These are phyloP conservation scores for Chroicocephalus ridibundus DNA, from an alignment of 2,113 vertebrate genomes.

Conservation along the genomic window DNA sequence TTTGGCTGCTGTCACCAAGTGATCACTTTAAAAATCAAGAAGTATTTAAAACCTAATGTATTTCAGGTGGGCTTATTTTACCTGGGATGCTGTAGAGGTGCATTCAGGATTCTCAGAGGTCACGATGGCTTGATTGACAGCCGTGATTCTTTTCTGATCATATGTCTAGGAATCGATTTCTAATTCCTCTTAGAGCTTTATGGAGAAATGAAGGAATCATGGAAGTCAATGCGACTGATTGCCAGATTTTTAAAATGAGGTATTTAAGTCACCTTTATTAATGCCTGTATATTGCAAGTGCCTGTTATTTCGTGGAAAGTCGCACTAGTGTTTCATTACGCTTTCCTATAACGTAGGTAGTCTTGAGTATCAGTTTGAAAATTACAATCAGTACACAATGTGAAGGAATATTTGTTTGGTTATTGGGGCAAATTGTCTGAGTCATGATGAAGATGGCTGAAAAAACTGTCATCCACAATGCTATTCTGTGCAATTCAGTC, in stretches of 20 bases:
- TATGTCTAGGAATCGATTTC: neutral
- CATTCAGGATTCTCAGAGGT: neutral
- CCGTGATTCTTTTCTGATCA: neutral
- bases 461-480: neutral
- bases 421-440: neutral
- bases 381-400: neutral
- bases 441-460: neutral
- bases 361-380: neutral
- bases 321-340: neutral
- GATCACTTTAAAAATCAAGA: neutral
- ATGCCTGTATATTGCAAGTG: neutral
- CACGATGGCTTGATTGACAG: neutral
- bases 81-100: neutral
- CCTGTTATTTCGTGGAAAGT: accelerated
- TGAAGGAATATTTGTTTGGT: neutral
- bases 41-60: neutral
- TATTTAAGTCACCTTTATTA: neutral
- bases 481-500: neutral
- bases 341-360: neutral
- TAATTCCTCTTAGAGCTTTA: neutral
- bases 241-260: neutral
- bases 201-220: neutral
- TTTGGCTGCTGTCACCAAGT: neutral
- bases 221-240: neutral
- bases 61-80: neutral